A percentile compares a stretch with the other conserved stretches of the same genome.
These are phyloP conservation scores for Yponomeuta evonymella DNA, from an alignment of 2,888 invertebrate genomes.

Conservation along the genomic window DNA sequence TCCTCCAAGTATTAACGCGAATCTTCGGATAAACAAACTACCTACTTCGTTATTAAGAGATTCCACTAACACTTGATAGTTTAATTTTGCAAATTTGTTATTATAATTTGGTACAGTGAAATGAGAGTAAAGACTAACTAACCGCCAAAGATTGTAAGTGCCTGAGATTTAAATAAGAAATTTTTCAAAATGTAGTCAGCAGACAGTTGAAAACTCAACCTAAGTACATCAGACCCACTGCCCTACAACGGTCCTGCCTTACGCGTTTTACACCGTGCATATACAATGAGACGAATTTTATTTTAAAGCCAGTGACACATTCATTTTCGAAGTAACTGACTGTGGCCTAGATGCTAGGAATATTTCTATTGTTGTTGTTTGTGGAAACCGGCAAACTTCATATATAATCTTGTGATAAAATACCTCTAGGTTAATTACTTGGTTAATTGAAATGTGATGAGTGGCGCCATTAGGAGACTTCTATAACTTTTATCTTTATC, in stretches of 20 bases:
- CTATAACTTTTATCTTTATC: neutral
- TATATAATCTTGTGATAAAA: neutral
- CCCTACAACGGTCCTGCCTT: neutral
- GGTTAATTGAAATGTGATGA: neutral
- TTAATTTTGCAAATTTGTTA: too few species aligned
- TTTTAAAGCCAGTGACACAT: neutral
- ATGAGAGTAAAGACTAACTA: too few species aligned
- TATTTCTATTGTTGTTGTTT: neutral
- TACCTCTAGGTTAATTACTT: neutral
- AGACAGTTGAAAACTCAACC: too few species aligned
- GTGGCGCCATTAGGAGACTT: neutral
- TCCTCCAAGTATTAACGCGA: too few species aligned
- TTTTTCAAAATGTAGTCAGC: too few species aligned
- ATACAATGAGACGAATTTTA: neutral
- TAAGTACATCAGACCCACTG: neutral
- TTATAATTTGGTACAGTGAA: too few species aligned
- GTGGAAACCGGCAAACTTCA: neutral
- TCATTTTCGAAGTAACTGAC: neutral
- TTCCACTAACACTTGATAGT: too few species aligned
- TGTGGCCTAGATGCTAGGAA: neutral
- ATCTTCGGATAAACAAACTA: too few species aligned
- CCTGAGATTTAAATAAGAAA: too few species aligned
- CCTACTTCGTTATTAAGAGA: too few species aligned
- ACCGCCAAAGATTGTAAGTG: too few species aligned
- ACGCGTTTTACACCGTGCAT: neutral